Evolutionary conservation across 1,140 invertebrate species (phyloP).

Genomic region (Pseudomyrmex sp.): DNA sequence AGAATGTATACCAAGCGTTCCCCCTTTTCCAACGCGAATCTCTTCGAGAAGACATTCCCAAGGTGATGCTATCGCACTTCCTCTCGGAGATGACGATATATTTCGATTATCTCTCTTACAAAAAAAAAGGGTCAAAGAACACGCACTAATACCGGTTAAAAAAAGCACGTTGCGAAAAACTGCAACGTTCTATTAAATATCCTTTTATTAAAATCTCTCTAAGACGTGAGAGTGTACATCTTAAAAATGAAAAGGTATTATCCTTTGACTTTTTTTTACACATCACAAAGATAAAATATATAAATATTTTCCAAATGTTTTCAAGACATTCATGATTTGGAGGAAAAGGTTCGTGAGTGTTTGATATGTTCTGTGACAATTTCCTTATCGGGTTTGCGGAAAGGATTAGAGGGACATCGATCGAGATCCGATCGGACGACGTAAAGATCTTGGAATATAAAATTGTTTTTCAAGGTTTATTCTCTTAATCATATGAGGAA

Average conservation of each 20-base stretch:
- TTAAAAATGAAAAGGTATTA: not conserved
- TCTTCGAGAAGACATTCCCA: constrained; percentile 81
- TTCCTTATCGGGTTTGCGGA: not conserved
- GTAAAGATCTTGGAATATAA: constrained; percentile 57
- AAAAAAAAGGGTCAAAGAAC: constrained; percentile 34
- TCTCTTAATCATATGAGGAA: constrained; percentile 62
- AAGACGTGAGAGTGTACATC: no score
- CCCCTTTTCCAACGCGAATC: constrained; percentile 81
- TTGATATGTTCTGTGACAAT: not conserved
- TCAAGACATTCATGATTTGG: no score
- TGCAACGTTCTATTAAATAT: not conserved
- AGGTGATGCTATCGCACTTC: constrained; percentile 83
- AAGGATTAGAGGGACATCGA: constrained; percentile 8
- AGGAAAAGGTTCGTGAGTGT: no score
- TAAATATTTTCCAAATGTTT: no score
- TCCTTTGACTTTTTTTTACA: not conserved
- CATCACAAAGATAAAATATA: not conserved
- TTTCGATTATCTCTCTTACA: constrained; percentile 76
- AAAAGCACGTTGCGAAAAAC: not conserved
- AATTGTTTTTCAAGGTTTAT: constrained; percentile 59
- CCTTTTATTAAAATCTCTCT: not conserved
- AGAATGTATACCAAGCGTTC: constrained; percentile 78
- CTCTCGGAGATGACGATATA: constrained; percentile 77
- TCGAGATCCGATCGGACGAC: constrained; percentile 16
- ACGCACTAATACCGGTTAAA: not conserved